Base-by-base conservation (phyloP, 2,113 vertebrate genomes). In the Odontesthes bonariensis region DNA sequence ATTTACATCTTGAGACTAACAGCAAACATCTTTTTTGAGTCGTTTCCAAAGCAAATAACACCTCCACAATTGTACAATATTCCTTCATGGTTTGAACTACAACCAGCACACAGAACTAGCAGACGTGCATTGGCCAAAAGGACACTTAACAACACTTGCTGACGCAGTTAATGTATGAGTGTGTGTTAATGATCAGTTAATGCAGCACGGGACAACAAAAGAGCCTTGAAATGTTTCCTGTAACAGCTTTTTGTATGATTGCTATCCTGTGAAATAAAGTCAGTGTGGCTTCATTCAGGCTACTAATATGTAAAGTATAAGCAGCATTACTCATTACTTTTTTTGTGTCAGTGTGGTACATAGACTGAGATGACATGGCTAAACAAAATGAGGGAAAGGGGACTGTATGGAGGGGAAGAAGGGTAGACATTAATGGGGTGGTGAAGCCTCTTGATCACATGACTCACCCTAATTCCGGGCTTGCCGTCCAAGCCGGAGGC, bases 401-500 rank as follows among this genome's bases (percentile, higher is more conserved):
- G 56, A 23, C 42, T 74, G 73, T 38, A 76, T 81, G 87, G 72
- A 73, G 73, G 56, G 62, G 22, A 75, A 60, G 40, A 57, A n/a
- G 66, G 59, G 67, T 46, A 77, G 86, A 86, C 32, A 85, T 69
- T 61, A 42, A 65, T 77, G 77, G 61, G 80, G 84, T 77, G 85
- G 79, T 85, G 86, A 90, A 87, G 88, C 87, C 88, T 87, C 86
- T 88, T 78, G 92, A 93, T 94, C 94, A 91, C 93, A 53, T 95
- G 90, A 91, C 98, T 99, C 98, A 99, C 98, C 98, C 95, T 95
- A 94, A 95, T 93, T 97, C 97, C 98, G 93, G 96, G 96, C 96
- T 98, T 98, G 90, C 98, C 97, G 93, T 99, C 98, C 96, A 99
- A 99, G 97, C 98, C 98, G 95, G 97, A 98, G 92, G 97, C 97